Percentiles rank a stretch among this genome's conserved stretches.
Evolutionary conservation across 2,888 invertebrate species (phyloP).

Genomic region (Eristalis tenax): DNA sequence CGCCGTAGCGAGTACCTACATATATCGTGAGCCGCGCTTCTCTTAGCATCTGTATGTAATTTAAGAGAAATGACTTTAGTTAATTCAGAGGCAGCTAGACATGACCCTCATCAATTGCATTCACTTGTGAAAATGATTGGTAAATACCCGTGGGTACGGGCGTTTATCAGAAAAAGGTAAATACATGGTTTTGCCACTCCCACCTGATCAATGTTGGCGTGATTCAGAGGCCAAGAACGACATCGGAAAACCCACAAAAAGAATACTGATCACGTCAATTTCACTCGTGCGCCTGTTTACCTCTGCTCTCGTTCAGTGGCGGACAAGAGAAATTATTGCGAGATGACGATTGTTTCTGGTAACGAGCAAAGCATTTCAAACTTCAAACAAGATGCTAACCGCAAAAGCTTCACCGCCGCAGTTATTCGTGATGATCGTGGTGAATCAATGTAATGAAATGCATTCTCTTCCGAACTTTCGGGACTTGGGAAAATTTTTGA

Average conservation of each 20-base stretch:
- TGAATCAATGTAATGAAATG: slow-evolving; percentile 36
- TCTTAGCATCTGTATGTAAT: background rate
- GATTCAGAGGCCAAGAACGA: slow-evolving; percentile 5
- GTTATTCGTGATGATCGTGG: background rate
- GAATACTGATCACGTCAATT: background rate
- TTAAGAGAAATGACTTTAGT: background rate
- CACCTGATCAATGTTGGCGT: background rate
- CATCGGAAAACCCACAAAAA: slow-evolving; percentile 29
- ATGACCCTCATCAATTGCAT: background rate
- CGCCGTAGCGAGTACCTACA: background rate
- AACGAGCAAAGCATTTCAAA: slow-evolving; percentile 8
- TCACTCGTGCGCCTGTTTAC: background rate
- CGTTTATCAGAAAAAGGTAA: background rate
- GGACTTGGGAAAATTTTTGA: slow-evolving; percentile 9
- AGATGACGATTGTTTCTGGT: slow-evolving; percentile 8
- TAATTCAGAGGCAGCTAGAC: background rate
- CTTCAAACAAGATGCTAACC: slow-evolving; percentile 3
- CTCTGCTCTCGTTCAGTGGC: slow-evolving; percentile 1
- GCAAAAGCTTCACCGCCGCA: slow-evolving; percentile 2
- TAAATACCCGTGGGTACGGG: background rate
- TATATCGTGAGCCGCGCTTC: background rate
- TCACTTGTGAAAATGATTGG: background rate
- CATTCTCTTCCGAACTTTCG: background rate
- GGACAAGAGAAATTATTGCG: background rate
- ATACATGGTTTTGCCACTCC: slow-evolving; percentile 6